Evolutionary conservation across 2,888 invertebrate genomes (phyloP), one percentile per base, ranked within the genome.

Genomic region (Caenorhabditis panamensis): DNA sequence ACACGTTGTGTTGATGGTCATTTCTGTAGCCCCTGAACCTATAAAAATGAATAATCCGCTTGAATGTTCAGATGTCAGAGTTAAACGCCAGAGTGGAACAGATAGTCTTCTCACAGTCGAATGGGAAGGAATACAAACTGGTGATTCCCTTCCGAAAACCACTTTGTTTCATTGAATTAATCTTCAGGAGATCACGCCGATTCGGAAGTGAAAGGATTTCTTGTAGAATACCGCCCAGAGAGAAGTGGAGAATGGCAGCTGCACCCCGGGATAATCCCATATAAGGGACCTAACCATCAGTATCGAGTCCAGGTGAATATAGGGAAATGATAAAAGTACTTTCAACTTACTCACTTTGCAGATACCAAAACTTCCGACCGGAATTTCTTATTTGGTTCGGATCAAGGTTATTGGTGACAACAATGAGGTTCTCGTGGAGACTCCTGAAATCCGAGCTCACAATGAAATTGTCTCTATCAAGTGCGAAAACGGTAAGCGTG

Each of bases 61-160:
- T 20, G 16, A 16, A 47, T 51, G 59, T 72, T 36, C 67, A 81
- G 76, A 67, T 49, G 69, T 75, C 67, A 68, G 85, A 82, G 86
- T 82, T 56, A 84, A 83, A 76, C 85, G 88, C 54, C 83, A 87
- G 68, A 56, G 69, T 61, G 71, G 84, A 59, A 84, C 87, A 24
- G 90, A 90, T 78, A 87, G 86, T 62, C 84, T 91, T 54, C 79
- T 90, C 49, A 90, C 90, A 6, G 91, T 91, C 41, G 91, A 91
- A 87, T 91, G 91, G 91, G 91, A 91, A 83, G 91, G 91, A 41
- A 91, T 91, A 51, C 91, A 91, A 80, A 86, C 89, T 59, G 88
- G 88, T 59, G 41, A 63, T 22, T 62, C 53, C 24, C 28, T n/a
- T 41, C 37, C 41, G 16, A 67, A 36, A 31, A 49, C 56, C 31